Base-by-base conservation (phyloP, 2,888 invertebrate species). In the Hemicrepidius hirtus region DNA sequence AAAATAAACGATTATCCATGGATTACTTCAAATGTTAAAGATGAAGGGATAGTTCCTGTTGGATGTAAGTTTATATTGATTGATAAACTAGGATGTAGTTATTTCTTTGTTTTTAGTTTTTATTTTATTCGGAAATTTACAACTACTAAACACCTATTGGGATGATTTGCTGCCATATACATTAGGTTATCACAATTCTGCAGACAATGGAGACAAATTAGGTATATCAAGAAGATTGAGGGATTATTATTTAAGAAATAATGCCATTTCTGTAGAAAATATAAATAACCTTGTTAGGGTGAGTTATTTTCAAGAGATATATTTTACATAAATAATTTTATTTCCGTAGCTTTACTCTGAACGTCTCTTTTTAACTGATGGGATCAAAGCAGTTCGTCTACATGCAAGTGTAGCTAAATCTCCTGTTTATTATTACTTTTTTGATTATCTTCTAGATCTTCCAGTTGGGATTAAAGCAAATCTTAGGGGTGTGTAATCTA, bases 31-130 rank as follows among this genome's bases (percentile, higher is more conserved):
- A 89, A 92, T 60, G 90, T 91, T 0, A 89, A 90, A 13, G 91
- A 93, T 68, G 94, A 94, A 83, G 94, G 94, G 69, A 87, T 93
- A n/a, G 92, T 91, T 79, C 92, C 93, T 20, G 91, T 90, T 50
- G 90, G 90, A 80, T 88, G 93, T 92, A 85, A 79, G 81, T 78
- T 32, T 9, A 28, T 13, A 6, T 16, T 18, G 20, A 4, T 32
- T 7, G 9, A 32, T 44, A 5, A 24, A 20, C 16, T 46, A 9
- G 6, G 4, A 1, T 13, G n/a, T 13, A 13, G 6, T 40, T n/a
- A 24, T n/a, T 37, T 3, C 6, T 40, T 49, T 2, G 12, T 13
- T n/a, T 55, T 55, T 32, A 81, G 81, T 80, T 76, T 74, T 80
- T 35, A 55, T 77, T 1, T 53, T 75, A 18, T 63, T 74, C 10